A percentile compares a stretch with the other conserved stretches of the same genome.
phyloP scores from a whole-genome alignment of 1,140 invertebrate genomes.

The Ceratina calcarata region DNA sequence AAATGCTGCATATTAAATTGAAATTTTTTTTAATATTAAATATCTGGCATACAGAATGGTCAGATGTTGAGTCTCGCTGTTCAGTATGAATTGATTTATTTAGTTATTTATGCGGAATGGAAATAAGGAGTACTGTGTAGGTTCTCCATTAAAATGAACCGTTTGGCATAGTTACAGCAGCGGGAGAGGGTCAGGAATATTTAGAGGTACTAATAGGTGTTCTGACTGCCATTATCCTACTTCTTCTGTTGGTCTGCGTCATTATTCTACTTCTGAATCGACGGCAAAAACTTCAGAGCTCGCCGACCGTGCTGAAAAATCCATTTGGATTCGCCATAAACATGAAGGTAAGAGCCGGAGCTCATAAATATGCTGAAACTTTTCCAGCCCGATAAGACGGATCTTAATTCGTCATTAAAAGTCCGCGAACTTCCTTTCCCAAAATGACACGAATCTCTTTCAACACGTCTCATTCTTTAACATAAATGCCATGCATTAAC shows the following conservation, averaged over 20 bases:
- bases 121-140: not conserved
- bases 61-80: not conserved
- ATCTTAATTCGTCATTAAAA: slow-evolving; percentile 48
- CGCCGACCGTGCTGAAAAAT: slow-evolving; percentile 83
- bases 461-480: not conserved
- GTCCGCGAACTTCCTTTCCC: slow-evolving; percentile 20
- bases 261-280: slow-evolving; percentile 85
- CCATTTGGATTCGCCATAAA: slow-evolving; percentile 85
- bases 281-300: slow-evolving; percentile 84
- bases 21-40: no score
- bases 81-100: not conserved
- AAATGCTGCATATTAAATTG: no score
- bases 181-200: slow-evolving; percentile 83
- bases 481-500: no score
- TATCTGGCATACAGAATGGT: not conserved
- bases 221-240: slow-evolving; percentile 86
- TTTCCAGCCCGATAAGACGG: slow-evolving; percentile 18
- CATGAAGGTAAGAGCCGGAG: slow-evolving; percentile 82
- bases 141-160: slow-evolving; percentile 44
- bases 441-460: not conserved
- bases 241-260: slow-evolving; percentile 84
- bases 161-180: slow-evolving; percentile 81
- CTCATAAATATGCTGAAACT: slow-evolving; percentile 49
- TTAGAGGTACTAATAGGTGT: slow-evolving; percentile 88
- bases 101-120: not conserved